phyloP scores from a whole-genome alignment of 2,797 vertebrate species.

The Melanotaenia parkinsoni region DNA sequence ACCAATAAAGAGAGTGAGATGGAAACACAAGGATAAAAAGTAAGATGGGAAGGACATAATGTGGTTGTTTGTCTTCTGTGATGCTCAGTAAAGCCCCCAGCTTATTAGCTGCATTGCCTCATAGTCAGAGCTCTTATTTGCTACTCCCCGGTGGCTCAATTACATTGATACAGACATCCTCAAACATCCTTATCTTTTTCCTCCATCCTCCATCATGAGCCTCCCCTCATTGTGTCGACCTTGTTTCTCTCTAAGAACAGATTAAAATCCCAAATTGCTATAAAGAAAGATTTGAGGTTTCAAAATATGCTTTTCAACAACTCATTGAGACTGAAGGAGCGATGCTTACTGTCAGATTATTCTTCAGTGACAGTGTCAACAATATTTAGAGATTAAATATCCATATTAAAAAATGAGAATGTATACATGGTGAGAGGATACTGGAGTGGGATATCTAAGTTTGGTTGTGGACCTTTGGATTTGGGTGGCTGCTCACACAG shows the following conservation, averaged over 20 bases:
- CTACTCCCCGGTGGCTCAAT: conserved; percentile 64
- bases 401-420: conserved; percentile 40
- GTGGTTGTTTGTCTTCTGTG: conserved; percentile 44
- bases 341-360: conserved; percentile 8
- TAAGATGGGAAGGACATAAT: conserved; percentile 6
- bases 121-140: conserved; percentile 56
- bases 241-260: conserved; percentile 55
- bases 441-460: conserved; percentile 48
- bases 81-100: conserved; percentile 30
- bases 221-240: conserved; percentile 42
- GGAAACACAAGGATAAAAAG: neutral
- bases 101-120: conserved; percentile 53
- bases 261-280: conserved; percentile 68
- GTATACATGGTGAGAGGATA: conserved; percentile 49
- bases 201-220: conserved; percentile 34
- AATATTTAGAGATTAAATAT: conserved; percentile 56
- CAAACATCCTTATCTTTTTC: conserved; percentile 49
- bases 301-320: conserved; percentile 4
- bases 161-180: conserved; percentile 59
- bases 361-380: conserved; percentile 26
- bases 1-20: neutral
- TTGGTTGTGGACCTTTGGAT: conserved; percentile 51
- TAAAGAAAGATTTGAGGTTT: conserved; percentile 53
- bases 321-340: neutral
- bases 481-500: neutral